Percentiles rank a stretch among this genome's conserved stretches.
Evolutionary conservation across 2,113 vertebrate genomes (phyloP).

Genomic region (Naja naja): DNA sequence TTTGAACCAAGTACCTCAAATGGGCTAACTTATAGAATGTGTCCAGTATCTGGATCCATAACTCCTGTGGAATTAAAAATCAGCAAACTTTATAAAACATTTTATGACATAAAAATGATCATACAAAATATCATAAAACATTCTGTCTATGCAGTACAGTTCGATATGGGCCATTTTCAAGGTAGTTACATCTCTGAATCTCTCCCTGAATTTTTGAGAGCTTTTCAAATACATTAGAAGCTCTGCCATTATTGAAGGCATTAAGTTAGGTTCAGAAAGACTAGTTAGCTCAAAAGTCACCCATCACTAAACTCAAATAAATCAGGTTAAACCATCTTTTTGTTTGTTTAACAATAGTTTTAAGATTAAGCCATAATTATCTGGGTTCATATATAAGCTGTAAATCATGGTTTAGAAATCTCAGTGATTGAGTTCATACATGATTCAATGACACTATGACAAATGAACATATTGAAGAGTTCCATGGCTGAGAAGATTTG

Average conservation of each 20-base stretch:
- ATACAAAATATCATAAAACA: not conserved
- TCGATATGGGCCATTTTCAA: not conserved
- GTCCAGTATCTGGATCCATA: not conserved
- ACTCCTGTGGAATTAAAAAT: not conserved
- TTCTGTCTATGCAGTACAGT: not conserved
- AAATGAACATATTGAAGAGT: not conserved
- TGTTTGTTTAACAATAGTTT: not conserved
- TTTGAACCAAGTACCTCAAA: not conserved
- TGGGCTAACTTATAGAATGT: not conserved
- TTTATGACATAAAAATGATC: not conserved
- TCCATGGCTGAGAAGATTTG: not conserved
- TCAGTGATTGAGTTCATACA: not conserved
- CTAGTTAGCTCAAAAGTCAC: not conserved
- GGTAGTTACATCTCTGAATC: not conserved
- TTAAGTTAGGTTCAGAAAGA: not conserved
- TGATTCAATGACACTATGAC: not conserved
- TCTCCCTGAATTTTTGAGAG: not conserved
- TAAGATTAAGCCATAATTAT: not conserved
- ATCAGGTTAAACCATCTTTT: not conserved
- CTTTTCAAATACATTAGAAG: not conserved
- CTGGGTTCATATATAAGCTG: not conserved
- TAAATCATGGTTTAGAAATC: not conserved
- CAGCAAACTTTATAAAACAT: not conserved
- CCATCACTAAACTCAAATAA: not conserved
- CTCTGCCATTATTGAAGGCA: not conserved